Evolutionary conservation across 2,888 invertebrate genomes (phyloP).

Genomic region (Synergus gifuensis): DNA sequence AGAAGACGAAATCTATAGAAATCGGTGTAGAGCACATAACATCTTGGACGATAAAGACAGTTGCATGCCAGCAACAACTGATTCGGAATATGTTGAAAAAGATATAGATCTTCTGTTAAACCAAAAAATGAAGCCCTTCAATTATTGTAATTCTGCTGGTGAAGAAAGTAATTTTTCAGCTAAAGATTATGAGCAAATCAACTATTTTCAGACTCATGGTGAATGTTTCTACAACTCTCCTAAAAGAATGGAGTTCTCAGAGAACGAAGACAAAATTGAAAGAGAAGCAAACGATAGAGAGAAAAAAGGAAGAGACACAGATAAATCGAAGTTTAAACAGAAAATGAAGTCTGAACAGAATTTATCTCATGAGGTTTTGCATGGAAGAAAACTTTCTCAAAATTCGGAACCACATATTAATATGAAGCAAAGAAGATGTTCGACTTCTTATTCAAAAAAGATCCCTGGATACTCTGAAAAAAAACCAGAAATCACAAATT

Average conservation of each 20-base stretch:
- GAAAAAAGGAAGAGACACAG: constrained; percentile 15
- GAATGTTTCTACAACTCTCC: constrained; percentile 5
- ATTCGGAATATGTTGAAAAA: constrained; percentile 38
- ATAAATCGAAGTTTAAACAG: constrained; percentile 42
- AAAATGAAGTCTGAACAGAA: constrained; percentile 61
- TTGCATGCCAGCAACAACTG: constrained; percentile 27
- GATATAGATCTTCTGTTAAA: neutral
- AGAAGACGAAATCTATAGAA: constrained; percentile 16
- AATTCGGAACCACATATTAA: constrained; percentile 60
- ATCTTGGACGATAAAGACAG: constrained; percentile 21
- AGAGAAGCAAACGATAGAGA: constrained; percentile 17
- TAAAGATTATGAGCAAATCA: constrained; percentile 34
- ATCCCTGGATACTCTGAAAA: constrained; percentile 56
- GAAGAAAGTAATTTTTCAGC: constrained; percentile 4
- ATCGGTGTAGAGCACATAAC: constrained; percentile 13
- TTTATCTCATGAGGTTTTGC: constrained; percentile 43
- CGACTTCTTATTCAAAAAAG: constrained; percentile 53
- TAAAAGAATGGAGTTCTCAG: neutral
- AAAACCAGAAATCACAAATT: constrained; percentile 54
- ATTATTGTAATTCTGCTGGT: constrained; percentile 21
- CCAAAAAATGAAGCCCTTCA: neutral
- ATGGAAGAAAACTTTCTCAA: constrained; percentile 51
- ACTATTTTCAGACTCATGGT: constrained; percentile 31
- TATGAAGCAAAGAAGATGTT: constrained; percentile 43
- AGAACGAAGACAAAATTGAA: constrained; percentile 11